Percentiles rank a stretch among this genome's conserved stretches.
Conservation (phyloP, 2,113 vertebrate genomes). For the Aviceda subcristata region DNA sequence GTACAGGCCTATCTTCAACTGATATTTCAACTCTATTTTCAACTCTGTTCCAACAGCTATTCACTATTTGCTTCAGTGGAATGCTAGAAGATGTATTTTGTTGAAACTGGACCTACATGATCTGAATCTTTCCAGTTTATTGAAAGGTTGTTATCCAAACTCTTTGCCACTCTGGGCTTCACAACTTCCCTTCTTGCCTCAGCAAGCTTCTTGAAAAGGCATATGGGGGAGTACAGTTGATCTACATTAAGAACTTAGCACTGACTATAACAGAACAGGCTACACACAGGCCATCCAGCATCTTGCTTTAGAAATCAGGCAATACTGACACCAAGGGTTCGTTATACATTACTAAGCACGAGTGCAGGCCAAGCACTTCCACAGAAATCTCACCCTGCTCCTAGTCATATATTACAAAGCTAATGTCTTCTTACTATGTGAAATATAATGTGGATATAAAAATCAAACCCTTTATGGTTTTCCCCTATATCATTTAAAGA, state of each 20-base stretch:
- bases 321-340: not conserved
- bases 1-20: not conserved
- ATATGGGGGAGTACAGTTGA: not conserved
- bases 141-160: no score
- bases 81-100: not conserved
- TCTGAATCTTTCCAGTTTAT: no score
- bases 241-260: not conserved
- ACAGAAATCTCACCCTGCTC: not conserved
- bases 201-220: not conserved
- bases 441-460: not conserved
- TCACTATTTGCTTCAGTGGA: not conserved
- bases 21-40: not conserved
- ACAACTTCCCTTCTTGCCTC: not conserved
- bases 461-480: not conserved
- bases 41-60: not conserved
- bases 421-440: not conserved
- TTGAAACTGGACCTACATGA: not conserved
- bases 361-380: not conserved
- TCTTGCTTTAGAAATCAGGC: not conserved
- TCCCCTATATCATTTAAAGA: not conserved
- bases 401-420: not conserved
- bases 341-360: no score
- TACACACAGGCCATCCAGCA: not conserved
- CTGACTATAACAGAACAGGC: not conserved
- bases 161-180: no score